phyloP scores from a whole-genome alignment of 2,888 invertebrate genomes.

The Pinctada fucata region DNA sequence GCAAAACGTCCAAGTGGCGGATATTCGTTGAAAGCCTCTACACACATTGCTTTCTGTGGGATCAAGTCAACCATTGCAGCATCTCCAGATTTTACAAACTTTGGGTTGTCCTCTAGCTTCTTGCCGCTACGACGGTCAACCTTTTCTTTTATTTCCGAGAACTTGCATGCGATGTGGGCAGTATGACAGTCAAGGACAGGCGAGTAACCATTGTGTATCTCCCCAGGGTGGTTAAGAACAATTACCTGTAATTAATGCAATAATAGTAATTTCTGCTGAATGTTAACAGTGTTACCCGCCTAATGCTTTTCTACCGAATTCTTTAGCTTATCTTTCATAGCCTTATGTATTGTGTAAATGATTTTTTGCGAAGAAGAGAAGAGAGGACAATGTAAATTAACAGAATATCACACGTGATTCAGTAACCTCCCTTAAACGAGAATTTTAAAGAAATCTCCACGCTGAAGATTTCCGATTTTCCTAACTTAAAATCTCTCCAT shows the following conservation, averaged over 20 bases:
- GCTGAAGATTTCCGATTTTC: too few relatives aligned
- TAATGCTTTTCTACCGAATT: too few relatives aligned
- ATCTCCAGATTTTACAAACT: slow-evolving; percentile 97
- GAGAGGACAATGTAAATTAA: too few relatives aligned
- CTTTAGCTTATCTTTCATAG: too few relatives aligned
- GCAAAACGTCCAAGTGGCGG: slow-evolving; percentile 86
- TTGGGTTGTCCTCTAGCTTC: slow-evolving; percentile 83
- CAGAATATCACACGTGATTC: too few relatives aligned
- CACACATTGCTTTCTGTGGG: slow-evolving; percentile 98
- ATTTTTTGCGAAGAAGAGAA: too few relatives aligned
- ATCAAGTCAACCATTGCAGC: slow-evolving; percentile 95
- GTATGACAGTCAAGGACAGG: slow-evolving; percentile 99
- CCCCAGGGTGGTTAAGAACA: slow-evolving; percentile 99
- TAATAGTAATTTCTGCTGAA: too few relatives aligned
- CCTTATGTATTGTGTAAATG: too few relatives aligned
- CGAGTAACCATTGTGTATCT: slow-evolving; percentile 98
- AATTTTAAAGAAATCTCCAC: too few relatives aligned
- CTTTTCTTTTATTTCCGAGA: slow-evolving; percentile 98
- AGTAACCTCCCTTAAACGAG: too few relatives aligned
- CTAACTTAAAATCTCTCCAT: too few relatives aligned
- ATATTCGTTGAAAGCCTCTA: slow-evolving; percentile 98
- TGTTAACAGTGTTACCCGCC: too few relatives aligned
- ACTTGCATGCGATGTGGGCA: slow-evolving; percentile 99
- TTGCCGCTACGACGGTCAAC: slow-evolving; percentile 98
- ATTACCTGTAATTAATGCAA: slow-evolving; percentile 83